Base-by-base conservation (phyloP, 1,140 invertebrate genomes). In the Arion vulgaris region DNA sequence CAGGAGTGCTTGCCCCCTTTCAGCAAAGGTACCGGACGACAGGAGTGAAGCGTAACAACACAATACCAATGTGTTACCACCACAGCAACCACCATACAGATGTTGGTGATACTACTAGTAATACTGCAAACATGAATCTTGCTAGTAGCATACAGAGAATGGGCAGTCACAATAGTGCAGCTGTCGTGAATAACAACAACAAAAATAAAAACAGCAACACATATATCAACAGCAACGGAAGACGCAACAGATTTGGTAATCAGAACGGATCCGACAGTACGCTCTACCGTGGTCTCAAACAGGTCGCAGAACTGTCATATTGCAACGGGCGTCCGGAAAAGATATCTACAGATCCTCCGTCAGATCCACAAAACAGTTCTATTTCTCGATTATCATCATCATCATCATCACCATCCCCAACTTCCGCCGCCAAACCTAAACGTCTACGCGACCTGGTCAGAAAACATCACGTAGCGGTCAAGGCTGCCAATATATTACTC, bases 401-500 rank as follows among this genome's bases (percentile, higher is more conserved):
- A 0, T 41, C 76, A 23, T 41, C 78, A n/a, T 80, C 78, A 26
- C 51, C 78, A 34, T 26, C 66, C 0, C 34, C 78, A 7, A 9
- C 78, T 2, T 45, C 78, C 4, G 57, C 15, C 19, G 38, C 49
- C 0, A 82, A 86, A 41, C 86, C 87, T 15, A 86, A 84, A 71
- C 78, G 84, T 32, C 80, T 89, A 0, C 85, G 83, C 53, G 87
- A 86, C 41, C 84, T 91, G 38, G 87, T 91, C 5, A 78, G 85
- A 69, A 91, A 91, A 69, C 91, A 91, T 75, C 90, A 89, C 83
- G 75, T 89, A 26, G 89, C 87, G 13, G 82, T 90, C 11, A 89
- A 88, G 83, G 90, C 90, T 17, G 88, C 90, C 28, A 90, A 87
- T 77, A 87, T 90, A 39, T 79, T 91, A n/a, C 83, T 91, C 0